A percentile compares a stretch with the other conserved stretches of the same genome.
These are phyloP conservation scores for Penaeus indicus DNA, from an alignment of 1,140 invertebrate species.

Conservation along the genomic window DNA sequence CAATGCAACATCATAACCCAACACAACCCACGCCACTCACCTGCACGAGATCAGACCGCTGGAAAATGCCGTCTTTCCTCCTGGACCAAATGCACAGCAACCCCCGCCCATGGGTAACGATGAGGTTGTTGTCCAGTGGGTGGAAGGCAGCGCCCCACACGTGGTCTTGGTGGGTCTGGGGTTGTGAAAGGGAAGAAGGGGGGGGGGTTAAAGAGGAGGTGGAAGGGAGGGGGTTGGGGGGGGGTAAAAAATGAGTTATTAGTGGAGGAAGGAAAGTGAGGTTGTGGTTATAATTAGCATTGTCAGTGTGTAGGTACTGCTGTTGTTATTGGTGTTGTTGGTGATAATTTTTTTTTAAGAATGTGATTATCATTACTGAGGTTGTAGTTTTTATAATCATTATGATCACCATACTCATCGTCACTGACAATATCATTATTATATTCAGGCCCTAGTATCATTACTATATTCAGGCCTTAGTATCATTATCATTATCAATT, in stretches of 20 bases:
- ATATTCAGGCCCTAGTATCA: no score
- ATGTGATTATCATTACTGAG: no score
- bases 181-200: slow-evolving; percentile 42
- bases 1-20: neutral
- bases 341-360: no score
- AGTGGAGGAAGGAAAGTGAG: neutral
- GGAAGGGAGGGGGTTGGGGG: slow-evolving; percentile 78
- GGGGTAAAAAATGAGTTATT: neutral
- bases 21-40: slow-evolving; percentile 19
- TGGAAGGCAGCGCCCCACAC: slow-evolving; percentile 92
- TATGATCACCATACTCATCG: no score
- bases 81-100: slow-evolving; percentile 94
- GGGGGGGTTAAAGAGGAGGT: slow-evolving; percentile 68
- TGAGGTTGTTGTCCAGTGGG: slow-evolving; percentile 90
- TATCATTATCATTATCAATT: no score
- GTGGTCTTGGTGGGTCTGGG: slow-evolving; percentile 88
- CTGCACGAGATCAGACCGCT: slow-evolving; percentile 81
- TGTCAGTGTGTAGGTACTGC: no score
- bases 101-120: slow-evolving; percentile 93
- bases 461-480: no score
- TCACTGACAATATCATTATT: no score
- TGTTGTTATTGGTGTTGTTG: no score
- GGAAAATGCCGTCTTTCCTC: slow-evolving; percentile 89
- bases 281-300: no score
- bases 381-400: no score